Evolutionary conservation across 1,140 invertebrate species (phyloP).

Genomic region (Cylas formicarius): DNA sequence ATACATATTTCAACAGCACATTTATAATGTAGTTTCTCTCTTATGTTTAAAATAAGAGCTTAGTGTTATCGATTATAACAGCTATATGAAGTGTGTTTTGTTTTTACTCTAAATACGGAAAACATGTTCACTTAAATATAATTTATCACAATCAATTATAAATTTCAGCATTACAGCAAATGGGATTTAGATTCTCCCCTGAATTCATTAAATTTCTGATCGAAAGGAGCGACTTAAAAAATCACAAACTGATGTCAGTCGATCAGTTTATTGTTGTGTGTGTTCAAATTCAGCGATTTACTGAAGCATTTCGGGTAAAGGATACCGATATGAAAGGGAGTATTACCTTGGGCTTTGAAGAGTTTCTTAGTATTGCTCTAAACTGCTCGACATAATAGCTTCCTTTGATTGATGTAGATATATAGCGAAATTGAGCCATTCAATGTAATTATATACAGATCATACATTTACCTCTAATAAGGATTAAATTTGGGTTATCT

Average conservation of each 20-base stretch:
- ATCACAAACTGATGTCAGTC: constrained; percentile 61
- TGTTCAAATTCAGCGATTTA: constrained; percentile 80
- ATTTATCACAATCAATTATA: constrained; percentile 1
- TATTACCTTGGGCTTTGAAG: constrained; percentile 78
- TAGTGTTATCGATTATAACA: no score
- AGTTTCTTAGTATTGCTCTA: constrained; percentile 71
- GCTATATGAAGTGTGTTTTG: no score
- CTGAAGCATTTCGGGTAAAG: constrained; percentile 68
- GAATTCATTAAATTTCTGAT: constrained; percentile 70
- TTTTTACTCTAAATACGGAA: background rate
- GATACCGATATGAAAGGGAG: constrained; percentile 68
- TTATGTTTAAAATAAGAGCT: no score
- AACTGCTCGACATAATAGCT: constrained; percentile 57
- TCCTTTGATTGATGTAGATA: no score
- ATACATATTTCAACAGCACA: no score
- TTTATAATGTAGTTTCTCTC: no score
- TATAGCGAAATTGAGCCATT: no score
- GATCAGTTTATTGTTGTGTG: constrained; percentile 85
- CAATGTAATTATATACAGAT: no score
- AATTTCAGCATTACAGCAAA: constrained; percentile 66
- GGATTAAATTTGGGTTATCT: no score
- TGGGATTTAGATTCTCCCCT: constrained; percentile 80
- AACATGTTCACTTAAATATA: no score
- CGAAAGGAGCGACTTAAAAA: constrained; percentile 56
- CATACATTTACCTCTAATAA: no score